These are phyloP conservation scores for Podarcis lilfordi DNA, from an alignment of 2,797 vertebrate species.

Conservation along the genomic window DNA sequence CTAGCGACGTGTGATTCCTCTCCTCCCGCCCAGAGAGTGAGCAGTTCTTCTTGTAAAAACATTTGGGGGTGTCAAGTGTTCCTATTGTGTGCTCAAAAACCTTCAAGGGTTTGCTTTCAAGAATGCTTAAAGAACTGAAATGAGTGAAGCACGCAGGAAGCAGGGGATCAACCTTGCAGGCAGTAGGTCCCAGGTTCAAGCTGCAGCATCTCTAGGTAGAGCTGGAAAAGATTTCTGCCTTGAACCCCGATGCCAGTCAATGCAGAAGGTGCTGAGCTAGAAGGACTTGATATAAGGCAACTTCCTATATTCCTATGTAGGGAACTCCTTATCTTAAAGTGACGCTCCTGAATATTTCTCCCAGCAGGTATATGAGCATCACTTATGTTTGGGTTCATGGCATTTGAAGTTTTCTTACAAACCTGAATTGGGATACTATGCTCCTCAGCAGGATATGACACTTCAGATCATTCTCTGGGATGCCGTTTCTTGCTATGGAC, in stretches of 20 bases:
- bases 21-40: neutral
- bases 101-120: neutral
- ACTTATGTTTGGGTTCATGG: neutral
- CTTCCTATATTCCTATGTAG: neutral
- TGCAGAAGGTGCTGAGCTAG: too few species aligned
- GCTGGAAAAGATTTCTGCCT: too few species aligned
- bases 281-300: too few species aligned
- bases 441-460: too few species aligned
- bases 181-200: too few species aligned
- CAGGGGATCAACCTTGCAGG: neutral
- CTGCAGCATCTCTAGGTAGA: too few species aligned
- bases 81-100: neutral
- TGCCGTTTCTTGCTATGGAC: too few species aligned
- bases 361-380: neutral
- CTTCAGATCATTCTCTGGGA: too few species aligned
- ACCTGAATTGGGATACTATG: too few species aligned
- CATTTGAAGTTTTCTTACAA: neutral
- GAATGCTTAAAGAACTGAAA: neutral
- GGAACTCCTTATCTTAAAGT: neutral
- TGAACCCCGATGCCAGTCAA: too few species aligned
- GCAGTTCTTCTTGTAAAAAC: neutral
- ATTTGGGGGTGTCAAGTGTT: neutral
- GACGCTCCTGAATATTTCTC: neutral
- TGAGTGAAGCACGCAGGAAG: neutral
- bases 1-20: neutral